Base-by-base conservation (phyloP, 2,113 vertebrate genomes). In the Podiceps cristatus region DNA sequence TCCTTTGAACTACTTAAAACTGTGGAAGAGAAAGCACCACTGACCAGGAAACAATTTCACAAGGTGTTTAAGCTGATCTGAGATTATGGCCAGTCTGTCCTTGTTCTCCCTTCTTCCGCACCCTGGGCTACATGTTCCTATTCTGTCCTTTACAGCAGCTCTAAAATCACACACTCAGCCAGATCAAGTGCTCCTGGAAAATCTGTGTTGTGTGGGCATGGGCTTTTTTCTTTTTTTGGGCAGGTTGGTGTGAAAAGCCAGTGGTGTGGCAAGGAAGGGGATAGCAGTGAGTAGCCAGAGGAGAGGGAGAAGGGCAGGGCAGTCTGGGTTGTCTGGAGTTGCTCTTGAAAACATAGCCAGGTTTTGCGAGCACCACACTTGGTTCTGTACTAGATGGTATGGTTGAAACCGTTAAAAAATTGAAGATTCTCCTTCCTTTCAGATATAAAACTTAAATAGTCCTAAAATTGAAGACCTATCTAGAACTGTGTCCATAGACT, bases 181-280 rank as follows among this genome's bases (percentile, higher is more conserved):
- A 18, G 33, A 28, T 52, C 22, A 50, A 60, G 33, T 52, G 59
- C 22, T 79, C 19, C 29, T 69, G 29, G 50, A 74, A 74, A 93
- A 27, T 3, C 11, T 50, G 4, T 52, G 17, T 28, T 85, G 9
- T 53, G 35, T 76, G 25, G 15, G 18, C 13, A 18, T 31, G 2
- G 19, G 3, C 5, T 60, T n/a, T 29, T 35, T 13, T 1, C 8
- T 37, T 20, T 49, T 31, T 78, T 56, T 35, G 15, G 24, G 11
- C 29, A 56, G 27, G 5, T 11, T 68, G 35, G 2, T 68, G 18
- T 73, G 33, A 45, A 55, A 93, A 92, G 20, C 13, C 45, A 31
- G 13, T 66, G 24, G 8, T 0, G 0, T 63, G 62, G 5, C n/a
- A 52, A n/a, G 42, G 35, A 50, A 18, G 17, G 31, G 18, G 4